A percentile compares a stretch with the other conserved stretches of the same genome.
phyloP scores from a whole-genome alignment of 2,113 vertebrate genomes.

The Chloroceryle aenea region DNA sequence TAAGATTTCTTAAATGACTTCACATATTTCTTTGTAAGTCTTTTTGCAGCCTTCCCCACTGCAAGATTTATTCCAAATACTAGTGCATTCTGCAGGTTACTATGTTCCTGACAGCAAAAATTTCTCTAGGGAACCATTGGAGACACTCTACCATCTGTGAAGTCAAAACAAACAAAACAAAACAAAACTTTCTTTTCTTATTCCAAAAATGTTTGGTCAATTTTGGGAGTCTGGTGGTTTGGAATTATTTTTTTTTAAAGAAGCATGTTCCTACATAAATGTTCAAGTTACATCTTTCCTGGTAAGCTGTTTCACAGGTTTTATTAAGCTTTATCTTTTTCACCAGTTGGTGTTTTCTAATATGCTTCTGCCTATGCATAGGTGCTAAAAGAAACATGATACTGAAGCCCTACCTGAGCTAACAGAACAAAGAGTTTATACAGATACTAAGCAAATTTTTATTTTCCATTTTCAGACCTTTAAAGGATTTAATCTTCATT shows the following conservation, averaged over 20 bases:
- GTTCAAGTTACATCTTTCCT: no score
- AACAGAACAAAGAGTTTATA: neutral
- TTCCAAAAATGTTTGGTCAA: neutral
- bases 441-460: accelerated
- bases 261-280: neutral
- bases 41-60: neutral
- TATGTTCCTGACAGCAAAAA: accelerated
- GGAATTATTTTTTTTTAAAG: neutral
- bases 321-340: neutral
- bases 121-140: neutral
- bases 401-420: neutral
- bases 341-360: neutral
- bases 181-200: neutral
- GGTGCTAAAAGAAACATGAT: neutral
- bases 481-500: neutral
- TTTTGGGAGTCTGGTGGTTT: neutral
- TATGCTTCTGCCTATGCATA: neutral
- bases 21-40: neutral
- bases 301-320: neutral
- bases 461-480: neutral
- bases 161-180: neutral
- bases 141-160: neutral
- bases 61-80: neutral
- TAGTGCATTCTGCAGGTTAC: neutral
- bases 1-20: neutral